Evolutionary conservation across 37 sponge, comb jelly and placozoan genomes (phyloP), one percentile per base, ranked within the genome.

Genomic region (Mnemiopsis leidyi): DNA sequence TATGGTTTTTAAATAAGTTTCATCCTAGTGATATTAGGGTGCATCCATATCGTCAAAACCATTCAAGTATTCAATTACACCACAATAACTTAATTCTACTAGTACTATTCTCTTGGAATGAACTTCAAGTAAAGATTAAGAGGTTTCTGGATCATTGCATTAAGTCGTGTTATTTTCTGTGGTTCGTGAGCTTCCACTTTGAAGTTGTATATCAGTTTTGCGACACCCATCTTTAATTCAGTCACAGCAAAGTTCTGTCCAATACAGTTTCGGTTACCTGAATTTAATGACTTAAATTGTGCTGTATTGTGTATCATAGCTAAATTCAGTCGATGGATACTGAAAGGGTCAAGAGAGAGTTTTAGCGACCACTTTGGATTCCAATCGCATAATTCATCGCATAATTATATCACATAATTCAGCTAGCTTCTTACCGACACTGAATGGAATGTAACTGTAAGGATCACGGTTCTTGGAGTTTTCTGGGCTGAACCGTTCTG

Each of bases 201-300:
- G 20, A 29, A 71, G 75, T 71, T n/a, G 30, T 71, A 71, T 7
- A 71, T n/a, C 5, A 71, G 26, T 25, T 71, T 71, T 28, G 30
- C 30, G 21, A 71, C 30, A 5, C n/a, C 75, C 75, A 71, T 71
- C n/a, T 71, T 71, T 5, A 71, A 28, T 71, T 71, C 75, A 7
- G 75, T 18, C 3, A 29, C 3, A 25, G 75, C 75, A 71, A 71
- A 71, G 30, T 29, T 28, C 30, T 71, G 75, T 71, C 75, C 75
- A 71, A 71, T 71, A 25, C 75, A 71, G 75, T 71, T 71, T 13
- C 75, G 75, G 75, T 25, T 71, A 29, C 75, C 75, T 71, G 75
- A n/a, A n/a, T n/a, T n/a, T n/a, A n/a, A n/a, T n/a, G n/a, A n/a
- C n/a, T n/a, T n/a, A n/a, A n/a, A n/a, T n/a, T n/a, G n/a, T n/a